Percentiles rank a stretch among this genome's conserved stretches.
Conservation (phyloP, 2,888 invertebrate genomes). For the Cheiracanthium punctorium region DNA sequence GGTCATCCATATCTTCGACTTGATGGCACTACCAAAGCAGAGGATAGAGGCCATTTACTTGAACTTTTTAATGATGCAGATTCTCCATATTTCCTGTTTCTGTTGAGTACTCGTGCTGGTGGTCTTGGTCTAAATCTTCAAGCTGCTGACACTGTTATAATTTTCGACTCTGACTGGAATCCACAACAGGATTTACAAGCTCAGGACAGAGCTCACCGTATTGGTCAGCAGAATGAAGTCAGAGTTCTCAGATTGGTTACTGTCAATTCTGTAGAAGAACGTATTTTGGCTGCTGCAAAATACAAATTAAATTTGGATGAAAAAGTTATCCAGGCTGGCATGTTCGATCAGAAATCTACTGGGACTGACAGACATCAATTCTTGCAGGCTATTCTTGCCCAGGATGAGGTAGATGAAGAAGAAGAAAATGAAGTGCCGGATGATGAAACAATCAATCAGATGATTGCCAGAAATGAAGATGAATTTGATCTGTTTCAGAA, state of each 20-base stretch:
- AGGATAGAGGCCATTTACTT: constrained; percentile 95
- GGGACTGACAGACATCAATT: constrained; percentile 97
- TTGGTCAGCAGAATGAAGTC: constrained; percentile 98
- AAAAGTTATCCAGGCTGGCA: constrained; percentile 99
- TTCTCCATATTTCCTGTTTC: constrained; percentile 95
- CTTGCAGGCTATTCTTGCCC: constrained; percentile 93
- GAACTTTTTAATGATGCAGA: constrained; percentile 90
- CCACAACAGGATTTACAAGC: constrained; percentile 99
- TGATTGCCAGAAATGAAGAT: constrained; percentile 96
- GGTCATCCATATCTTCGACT: constrained; percentile 91
- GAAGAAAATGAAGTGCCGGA: constrained; percentile 98
- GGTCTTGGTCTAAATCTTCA: constrained; percentile 98
- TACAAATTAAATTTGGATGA: constrained; percentile 99
- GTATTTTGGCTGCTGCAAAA: constrained; percentile 96
- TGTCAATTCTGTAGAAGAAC: constrained; percentile 98
- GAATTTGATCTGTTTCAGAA: constrained; percentile 91
- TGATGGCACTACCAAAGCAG: constrained; percentile 98
- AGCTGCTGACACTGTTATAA: constrained; percentile 98
- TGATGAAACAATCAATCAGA: constrained; percentile 98
- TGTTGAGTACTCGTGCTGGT: constrained; percentile 97
- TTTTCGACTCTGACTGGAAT: constrained; percentile 99
- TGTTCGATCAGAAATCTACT: constrained; percentile 99
- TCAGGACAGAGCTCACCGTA: constrained; percentile 99
- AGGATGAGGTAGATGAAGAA: constrained; percentile 96
- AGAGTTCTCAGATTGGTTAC: constrained; percentile 97